phyloP scores from a whole-genome alignment of 2,113 vertebrate species.

The Ascaphus truei region DNA sequence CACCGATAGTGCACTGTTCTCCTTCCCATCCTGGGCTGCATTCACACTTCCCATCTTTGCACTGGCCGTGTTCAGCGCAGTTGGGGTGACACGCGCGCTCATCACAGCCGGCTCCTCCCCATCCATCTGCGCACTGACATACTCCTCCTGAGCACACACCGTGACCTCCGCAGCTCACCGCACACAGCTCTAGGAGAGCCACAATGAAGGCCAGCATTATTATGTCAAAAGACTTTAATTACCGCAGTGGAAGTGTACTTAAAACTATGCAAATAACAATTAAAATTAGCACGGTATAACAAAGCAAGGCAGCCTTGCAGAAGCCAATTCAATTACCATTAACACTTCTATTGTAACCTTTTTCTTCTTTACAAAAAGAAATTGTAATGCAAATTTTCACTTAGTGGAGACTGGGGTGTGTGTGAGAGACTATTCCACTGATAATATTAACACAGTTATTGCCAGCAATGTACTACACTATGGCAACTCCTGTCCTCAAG shows the following conservation, averaged over 20 bases:
- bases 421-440: too few species aligned
- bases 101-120: conserved; percentile 84
- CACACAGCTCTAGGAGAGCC: conserved; percentile 75
- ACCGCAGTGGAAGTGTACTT: neutral
- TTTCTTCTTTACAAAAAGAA: neutral
- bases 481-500: too few species aligned
- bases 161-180: conserved; percentile 86
- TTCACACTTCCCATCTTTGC: conserved; percentile 89
- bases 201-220: conserved; percentile 3
- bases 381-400: neutral
- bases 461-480: too few species aligned
- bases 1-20: conserved; percentile 95
- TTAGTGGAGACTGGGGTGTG: conserved; percentile 1
- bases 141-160: conserved; percentile 83
- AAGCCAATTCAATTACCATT: conserved; percentile 12
- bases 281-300: neutral
- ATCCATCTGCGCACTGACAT: conserved; percentile 92
- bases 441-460: too few species aligned
- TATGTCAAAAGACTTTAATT: neutral
- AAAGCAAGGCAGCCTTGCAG: neutral
- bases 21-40: conserved; percentile 98
- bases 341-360: neutral
- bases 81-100: conserved; percentile 85
- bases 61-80: conserved; percentile 91
- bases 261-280: conserved; percentile 28